Conservation (phyloP, 1,140 invertebrate genomes). For the Euura saliciscinereae region DNA sequence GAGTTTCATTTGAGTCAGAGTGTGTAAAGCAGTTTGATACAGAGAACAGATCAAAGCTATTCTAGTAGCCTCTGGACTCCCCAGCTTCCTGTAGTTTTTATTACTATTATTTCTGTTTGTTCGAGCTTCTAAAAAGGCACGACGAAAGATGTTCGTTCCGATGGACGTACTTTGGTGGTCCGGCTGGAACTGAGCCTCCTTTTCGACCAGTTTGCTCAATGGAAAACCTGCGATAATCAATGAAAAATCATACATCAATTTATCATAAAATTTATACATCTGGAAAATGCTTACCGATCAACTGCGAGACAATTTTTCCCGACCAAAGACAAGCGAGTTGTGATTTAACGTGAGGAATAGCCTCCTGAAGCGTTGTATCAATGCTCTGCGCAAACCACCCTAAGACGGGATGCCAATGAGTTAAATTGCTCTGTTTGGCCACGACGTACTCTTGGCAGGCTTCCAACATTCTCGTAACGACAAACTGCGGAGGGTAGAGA, state of each 20-base stretch:
- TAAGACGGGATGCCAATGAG: slow-evolving; percentile 96
- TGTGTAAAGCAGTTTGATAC: slow-evolving; percentile 89
- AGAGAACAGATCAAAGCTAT: slow-evolving; percentile 87
- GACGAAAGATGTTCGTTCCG: slow-evolving; percentile 57
- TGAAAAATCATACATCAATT: too few relatives aligned
- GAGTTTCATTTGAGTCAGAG: slow-evolving; percentile 88
- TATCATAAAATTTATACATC: background rate
- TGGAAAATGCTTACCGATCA: slow-evolving; percentile 46
- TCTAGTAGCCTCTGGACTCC: slow-evolving; percentile 79
- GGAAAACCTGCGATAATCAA: slow-evolving; percentile 51
- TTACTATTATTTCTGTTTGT: slow-evolving; percentile 65
- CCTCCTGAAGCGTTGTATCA: slow-evolving; percentile 82
- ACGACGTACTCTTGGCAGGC: slow-evolving; percentile 86
- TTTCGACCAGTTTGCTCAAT: slow-evolving; percentile 59
- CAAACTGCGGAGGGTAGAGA: slow-evolving; percentile 63
- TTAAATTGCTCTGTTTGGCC: slow-evolving; percentile 85
- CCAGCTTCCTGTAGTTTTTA: slow-evolving; percentile 74
- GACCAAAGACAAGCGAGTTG: slow-evolving; percentile 90
- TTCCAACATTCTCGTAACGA: slow-evolving; percentile 80
- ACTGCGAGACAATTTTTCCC: slow-evolving; percentile 63
- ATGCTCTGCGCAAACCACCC: slow-evolving; percentile 95
- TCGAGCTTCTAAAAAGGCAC: slow-evolving; percentile 59
- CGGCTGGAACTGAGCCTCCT: slow-evolving; percentile 46
- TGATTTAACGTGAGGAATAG: slow-evolving; percentile 78
- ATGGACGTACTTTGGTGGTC: slow-evolving; percentile 52